Evolutionary conservation across 2,797 vertebrate species (phyloP).

Genomic region (Phylloscopus collybita): DNA sequence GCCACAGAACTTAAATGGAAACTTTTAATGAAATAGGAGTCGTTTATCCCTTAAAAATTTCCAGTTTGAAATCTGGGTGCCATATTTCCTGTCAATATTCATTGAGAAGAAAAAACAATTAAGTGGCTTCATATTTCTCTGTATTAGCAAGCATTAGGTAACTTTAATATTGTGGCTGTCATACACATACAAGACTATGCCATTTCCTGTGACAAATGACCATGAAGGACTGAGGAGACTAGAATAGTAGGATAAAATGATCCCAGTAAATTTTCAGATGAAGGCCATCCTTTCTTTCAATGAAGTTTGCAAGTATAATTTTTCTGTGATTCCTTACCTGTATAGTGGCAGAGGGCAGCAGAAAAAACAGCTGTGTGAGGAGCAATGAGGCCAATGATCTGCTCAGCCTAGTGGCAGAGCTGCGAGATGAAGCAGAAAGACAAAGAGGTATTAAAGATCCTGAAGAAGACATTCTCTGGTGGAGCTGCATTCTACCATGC

Average conservation of each 20-base stretch:
- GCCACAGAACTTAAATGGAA: neutral
- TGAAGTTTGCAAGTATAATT: neutral
- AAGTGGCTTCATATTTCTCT: neutral
- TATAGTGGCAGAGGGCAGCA: fast-evolving
- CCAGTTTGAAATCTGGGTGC: neutral
- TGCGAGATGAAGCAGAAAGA: neutral
- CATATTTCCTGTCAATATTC: neutral
- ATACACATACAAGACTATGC: neutral
- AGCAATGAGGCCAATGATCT: neutral
- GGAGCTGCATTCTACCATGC: neutral
- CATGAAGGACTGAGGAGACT: neutral
- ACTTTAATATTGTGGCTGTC: neutral
- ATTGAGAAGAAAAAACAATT: neutral
- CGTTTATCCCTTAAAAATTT: neutral
- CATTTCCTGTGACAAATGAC: neutral
- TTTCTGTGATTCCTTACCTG: neutral
- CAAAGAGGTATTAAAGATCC: neutral
- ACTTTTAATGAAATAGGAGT: neutral
- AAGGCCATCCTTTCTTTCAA: neutral
- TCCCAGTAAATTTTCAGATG: neutral
- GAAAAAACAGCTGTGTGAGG: neutral
- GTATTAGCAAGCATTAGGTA: neutral
- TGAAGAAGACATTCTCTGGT: neutral
- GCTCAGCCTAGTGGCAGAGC: neutral
- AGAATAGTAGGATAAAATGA: neutral